These are phyloP conservation scores for Tyria jacobaeae DNA, from an alignment of 2,888 invertebrate species.

Conservation along the genomic window DNA sequence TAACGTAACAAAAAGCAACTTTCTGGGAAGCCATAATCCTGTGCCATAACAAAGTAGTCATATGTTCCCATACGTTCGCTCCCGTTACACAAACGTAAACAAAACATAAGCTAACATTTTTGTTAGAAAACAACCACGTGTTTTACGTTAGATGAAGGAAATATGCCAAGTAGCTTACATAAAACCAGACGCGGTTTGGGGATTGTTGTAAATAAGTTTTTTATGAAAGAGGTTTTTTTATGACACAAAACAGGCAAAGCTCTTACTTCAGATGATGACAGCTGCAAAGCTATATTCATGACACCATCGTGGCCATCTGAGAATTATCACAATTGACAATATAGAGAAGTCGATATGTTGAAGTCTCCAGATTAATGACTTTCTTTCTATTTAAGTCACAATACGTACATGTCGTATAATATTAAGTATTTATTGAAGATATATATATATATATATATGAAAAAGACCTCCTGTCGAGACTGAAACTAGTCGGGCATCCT, in stretches of 20 bases:
- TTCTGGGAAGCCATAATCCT: constrained; percentile 21
- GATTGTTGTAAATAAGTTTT: constrained; percentile 2
- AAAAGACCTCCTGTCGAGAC: no score
- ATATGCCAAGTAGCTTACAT: constrained; percentile 13
- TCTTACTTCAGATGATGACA: no score
- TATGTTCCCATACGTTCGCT: constrained; percentile 43
- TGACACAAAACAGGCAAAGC: not conserved
- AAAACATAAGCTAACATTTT: constrained; percentile 40
- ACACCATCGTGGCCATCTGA: no score
- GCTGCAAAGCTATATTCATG: no score
- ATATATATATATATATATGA: no score
- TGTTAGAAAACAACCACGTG: constrained; percentile 33
- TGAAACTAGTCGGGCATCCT: no score
- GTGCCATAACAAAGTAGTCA: constrained; percentile 38
- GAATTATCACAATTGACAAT: no score
- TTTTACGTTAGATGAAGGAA: constrained; percentile 16
- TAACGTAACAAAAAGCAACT: constrained; percentile 15
- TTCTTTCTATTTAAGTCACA: no score
- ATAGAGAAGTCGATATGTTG: no score
- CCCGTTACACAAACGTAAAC: constrained; percentile 44
- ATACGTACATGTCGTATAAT: no score
- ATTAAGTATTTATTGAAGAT: no score
- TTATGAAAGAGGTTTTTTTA: not conserved
- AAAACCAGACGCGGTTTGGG: constrained; percentile 11
- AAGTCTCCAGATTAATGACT: no score